These are phyloP conservation scores for Danio kyathit DNA, from an alignment of 2,797 vertebrate species.

Conservation along the genomic window DNA sequence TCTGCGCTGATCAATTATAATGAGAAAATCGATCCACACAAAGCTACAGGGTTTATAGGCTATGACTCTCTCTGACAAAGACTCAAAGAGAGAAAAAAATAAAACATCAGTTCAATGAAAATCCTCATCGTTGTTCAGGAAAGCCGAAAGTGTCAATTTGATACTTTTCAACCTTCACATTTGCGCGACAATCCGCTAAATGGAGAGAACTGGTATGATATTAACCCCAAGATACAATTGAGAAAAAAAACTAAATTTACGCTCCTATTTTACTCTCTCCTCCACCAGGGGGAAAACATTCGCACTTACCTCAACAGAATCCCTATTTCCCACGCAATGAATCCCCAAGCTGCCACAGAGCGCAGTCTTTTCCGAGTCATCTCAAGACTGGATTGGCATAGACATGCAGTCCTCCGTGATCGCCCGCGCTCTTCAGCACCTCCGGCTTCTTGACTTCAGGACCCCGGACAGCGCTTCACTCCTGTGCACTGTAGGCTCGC, in stretches of 20 bases:
- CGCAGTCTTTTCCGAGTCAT: slow-evolving; percentile 63
- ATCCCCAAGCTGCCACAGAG: slow-evolving; percentile 63
- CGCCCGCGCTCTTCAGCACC: slow-evolving; percentile 52
- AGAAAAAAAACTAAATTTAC: background rate
- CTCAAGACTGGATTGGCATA: slow-evolving; percentile 52
- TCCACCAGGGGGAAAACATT: background rate
- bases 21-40: background rate
- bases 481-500: slow-evolving; percentile 38
- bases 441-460: slow-evolving; percentile 60
- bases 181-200: background rate
- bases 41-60: background rate
- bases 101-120: too few relatives aligned
- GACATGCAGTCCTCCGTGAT: slow-evolving; percentile 51
- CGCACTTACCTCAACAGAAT: slow-evolving; percentile 66
- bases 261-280: too few relatives aligned
- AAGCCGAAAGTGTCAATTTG: background rate
- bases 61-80: background rate
- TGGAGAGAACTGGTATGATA: background rate
- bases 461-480: slow-evolving; percentile 67
- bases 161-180: background rate
- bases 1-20: background rate
- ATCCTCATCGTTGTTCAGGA: background rate
- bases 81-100: background rate
- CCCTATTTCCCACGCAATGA: slow-evolving; percentile 66
- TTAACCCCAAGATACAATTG: background rate